Conservation (phyloP, 2,888 invertebrate genomes). For the Thecocarcelia acutangulata region DNA sequence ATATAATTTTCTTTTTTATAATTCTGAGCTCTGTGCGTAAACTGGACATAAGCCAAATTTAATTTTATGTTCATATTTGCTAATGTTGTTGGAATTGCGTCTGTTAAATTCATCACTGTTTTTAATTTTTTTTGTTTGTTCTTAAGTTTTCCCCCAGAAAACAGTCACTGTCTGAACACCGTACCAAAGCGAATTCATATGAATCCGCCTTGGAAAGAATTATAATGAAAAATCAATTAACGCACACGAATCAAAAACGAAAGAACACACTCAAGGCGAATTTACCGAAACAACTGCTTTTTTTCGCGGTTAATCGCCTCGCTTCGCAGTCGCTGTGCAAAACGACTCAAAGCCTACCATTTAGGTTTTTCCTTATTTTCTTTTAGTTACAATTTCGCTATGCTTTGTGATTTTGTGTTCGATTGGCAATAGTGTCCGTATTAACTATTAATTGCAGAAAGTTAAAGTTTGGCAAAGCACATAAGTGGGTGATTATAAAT, state of each 20-base stretch:
- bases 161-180: background rate
- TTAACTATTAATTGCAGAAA: background rate
- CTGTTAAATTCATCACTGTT: too few species aligned
- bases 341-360: constrained; percentile 31
- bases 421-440: constrained; percentile 27
- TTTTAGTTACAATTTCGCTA: constrained; percentile 56
- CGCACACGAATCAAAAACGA: constrained; percentile 9
- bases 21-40: too few species aligned
- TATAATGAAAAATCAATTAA: background rate
- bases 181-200: background rate
- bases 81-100: too few species aligned
- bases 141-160: too few species aligned
- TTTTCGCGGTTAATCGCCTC: background rate
- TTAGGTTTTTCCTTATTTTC: constrained; percentile 38
- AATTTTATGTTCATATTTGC: too few species aligned
- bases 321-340: constrained; percentile 26
- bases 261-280: constrained; percentile 39
- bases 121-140: too few species aligned
- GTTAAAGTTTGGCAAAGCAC: too few species aligned
- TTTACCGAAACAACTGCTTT: background rate
- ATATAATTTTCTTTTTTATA: too few species aligned
- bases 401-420: constrained; percentile 10
- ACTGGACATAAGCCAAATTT: too few species aligned
- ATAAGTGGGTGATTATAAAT: background rate
- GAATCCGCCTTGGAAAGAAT: too few species aligned